phyloP scores from a whole-genome alignment of 2,113 vertebrate species.

The Zonotrichia leucophrys region DNA sequence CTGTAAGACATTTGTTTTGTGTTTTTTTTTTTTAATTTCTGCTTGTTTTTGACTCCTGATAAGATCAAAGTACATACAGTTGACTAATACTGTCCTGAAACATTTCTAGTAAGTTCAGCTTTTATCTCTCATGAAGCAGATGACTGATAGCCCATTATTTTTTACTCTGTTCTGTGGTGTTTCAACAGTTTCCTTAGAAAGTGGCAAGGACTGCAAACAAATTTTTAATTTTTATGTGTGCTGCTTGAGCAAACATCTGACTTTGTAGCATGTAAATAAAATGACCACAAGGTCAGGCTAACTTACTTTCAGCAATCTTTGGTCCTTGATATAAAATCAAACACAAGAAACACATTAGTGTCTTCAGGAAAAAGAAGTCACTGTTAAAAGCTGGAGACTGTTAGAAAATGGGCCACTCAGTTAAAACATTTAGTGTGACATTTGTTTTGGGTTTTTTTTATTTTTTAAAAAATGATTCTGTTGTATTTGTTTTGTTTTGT shows the following conservation, averaged over 20 bases:
- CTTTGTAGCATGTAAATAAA: neutral
- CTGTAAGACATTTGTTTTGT: neutral
- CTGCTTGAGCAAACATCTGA: neutral
- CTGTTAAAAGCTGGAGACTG: neutral
- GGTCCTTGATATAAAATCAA: neutral
- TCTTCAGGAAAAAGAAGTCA: neutral
- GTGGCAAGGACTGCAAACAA: neutral
- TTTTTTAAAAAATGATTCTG: neutral
- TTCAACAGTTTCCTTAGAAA: neutral
- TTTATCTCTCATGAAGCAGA: neutral
- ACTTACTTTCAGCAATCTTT: neutral
- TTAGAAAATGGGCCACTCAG: neutral
- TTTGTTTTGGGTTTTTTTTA: no score
- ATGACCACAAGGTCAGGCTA: neutral
- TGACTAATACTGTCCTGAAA: neutral
- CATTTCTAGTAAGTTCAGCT: neutral
- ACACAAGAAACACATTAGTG: neutral
- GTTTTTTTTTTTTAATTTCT: no score
- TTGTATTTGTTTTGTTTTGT: neutral
- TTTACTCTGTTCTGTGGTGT: neutral
- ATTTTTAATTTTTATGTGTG: neutral
- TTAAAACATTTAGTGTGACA: neutral
- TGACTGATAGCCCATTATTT: neutral
- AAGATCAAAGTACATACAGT: neutral
- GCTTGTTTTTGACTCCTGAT: neutral